Conservation (phyloP, 53 echinoderm and acorn worm genomes). For the Zoroaster sp. region DNA sequence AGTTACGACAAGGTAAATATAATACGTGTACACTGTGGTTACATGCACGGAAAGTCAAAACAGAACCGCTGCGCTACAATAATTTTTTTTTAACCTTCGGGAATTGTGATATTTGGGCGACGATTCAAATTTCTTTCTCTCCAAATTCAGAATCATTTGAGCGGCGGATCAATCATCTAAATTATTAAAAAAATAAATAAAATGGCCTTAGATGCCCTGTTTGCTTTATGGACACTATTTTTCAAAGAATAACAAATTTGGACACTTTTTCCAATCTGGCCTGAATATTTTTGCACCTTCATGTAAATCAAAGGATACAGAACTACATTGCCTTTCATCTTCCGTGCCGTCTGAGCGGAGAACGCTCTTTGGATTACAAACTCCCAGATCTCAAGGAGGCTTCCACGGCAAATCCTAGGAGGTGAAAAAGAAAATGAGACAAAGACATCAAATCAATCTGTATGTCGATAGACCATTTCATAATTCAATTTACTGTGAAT, state of each 20-base stretch:
- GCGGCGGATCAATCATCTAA: neutral
- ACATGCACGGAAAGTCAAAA: too few relatives aligned
- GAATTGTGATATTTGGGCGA: too few relatives aligned
- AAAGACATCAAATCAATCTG: neutral
- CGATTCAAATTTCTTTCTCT: neutral
- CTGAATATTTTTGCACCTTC: neutral
- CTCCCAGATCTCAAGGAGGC: conserved; percentile 78
- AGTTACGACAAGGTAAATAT: too few relatives aligned
- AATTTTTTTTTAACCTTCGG: too few relatives aligned
- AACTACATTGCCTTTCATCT: conserved; percentile 73
- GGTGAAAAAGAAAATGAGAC: neutral
- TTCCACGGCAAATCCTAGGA: conserved; percentile 82
- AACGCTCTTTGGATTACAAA: conserved; percentile 64
- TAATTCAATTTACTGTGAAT: too few relatives aligned
- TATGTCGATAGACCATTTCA: too few relatives aligned
- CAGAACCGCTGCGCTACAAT: too few relatives aligned
- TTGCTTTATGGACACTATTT: neutral
- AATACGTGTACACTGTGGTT: too few relatives aligned
- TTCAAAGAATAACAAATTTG: neutral
- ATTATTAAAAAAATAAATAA: neutral
- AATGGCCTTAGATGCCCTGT: neutral
- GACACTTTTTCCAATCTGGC: neutral
- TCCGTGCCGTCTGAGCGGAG: conserved; percentile 69
- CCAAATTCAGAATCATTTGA: neutral
- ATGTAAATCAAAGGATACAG: conserved; percentile 78